Conservation (phyloP, 2,888 invertebrate species). For the Conus canariensis region DNA sequence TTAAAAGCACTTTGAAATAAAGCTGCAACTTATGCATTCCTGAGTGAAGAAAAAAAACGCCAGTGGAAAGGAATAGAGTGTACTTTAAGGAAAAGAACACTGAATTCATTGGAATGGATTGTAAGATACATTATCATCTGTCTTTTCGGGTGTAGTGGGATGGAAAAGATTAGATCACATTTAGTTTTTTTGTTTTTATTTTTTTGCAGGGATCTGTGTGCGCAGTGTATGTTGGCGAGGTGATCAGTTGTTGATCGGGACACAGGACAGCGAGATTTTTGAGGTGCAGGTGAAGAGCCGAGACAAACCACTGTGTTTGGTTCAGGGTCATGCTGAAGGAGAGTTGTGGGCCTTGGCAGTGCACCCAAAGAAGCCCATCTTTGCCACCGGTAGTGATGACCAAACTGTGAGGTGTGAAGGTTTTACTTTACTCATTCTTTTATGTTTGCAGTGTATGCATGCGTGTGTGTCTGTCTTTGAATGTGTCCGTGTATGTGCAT, state of each 20-base stretch:
- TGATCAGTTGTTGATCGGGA: conserved; percentile 75
- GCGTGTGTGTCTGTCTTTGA: background rate
- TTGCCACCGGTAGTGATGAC: conserved; percentile 79
- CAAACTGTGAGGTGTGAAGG: conserved; percentile 74
- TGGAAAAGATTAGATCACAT: too few relatives aligned
- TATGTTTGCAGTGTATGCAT: background rate
- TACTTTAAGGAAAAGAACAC: too few relatives aligned
- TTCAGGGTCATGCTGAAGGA: conserved; percentile 78
- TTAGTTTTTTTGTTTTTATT: background rate
- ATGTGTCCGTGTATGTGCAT: background rate
- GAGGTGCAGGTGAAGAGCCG: conserved; percentile 72
- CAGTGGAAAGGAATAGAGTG: too few relatives aligned
- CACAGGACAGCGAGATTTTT: conserved; percentile 78
- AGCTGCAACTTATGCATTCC: too few relatives aligned
- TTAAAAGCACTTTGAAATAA: too few relatives aligned
- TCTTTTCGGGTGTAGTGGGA: too few relatives aligned
- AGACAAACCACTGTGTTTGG: conserved; percentile 71
- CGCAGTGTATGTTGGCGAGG: conserved; percentile 77
- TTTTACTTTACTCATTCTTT: background rate
- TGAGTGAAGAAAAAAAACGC: too few relatives aligned
- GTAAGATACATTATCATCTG: too few relatives aligned
- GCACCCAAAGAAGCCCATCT: conserved; percentile 77
- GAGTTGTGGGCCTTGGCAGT: conserved; percentile 78
- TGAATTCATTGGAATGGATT: too few relatives aligned
- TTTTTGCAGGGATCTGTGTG: conserved; percentile 69